Conservation (phyloP, 2,113 vertebrate species). For the Ardeotis arabs region DNA sequence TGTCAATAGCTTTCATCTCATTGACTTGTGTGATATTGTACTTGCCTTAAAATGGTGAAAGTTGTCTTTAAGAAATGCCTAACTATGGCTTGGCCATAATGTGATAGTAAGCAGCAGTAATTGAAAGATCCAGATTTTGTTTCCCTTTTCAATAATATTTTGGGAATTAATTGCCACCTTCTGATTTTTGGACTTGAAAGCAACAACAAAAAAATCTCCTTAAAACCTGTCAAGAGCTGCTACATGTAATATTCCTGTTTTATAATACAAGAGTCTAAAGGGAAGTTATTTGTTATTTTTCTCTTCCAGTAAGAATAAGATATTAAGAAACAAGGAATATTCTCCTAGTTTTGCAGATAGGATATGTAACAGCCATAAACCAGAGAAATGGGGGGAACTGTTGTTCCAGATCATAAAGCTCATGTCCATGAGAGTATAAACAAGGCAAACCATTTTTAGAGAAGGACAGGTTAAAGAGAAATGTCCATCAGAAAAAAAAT, state of each 20-base stretch:
- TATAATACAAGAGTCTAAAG: background rate
- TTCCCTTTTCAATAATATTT: background rate
- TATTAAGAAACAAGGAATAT: background rate
- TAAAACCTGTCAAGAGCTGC: background rate
- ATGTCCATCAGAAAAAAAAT: background rate
- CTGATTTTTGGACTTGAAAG: background rate
- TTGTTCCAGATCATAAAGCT: background rate
- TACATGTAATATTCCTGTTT: background rate
- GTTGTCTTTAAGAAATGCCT: background rate
- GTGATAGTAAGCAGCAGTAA: background rate
- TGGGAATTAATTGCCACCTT: background rate
- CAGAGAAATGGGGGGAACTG: background rate
- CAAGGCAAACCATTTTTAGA: background rate
- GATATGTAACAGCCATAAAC: background rate
- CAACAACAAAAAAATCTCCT: rapidly evolving
- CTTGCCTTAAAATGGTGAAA: background rate
- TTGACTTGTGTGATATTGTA: background rate
- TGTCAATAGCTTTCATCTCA: background rate
- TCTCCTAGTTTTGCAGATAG: background rate
- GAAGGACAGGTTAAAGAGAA: background rate
- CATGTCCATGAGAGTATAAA: background rate
- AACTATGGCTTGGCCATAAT: background rate
- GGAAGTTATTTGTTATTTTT: background rate
- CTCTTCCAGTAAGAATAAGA: background rate
- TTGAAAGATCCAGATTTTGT: background rate